phyloP scores from a whole-genome alignment of 2,113 vertebrate genomes.

The Nannobrachium achirus region DNA sequence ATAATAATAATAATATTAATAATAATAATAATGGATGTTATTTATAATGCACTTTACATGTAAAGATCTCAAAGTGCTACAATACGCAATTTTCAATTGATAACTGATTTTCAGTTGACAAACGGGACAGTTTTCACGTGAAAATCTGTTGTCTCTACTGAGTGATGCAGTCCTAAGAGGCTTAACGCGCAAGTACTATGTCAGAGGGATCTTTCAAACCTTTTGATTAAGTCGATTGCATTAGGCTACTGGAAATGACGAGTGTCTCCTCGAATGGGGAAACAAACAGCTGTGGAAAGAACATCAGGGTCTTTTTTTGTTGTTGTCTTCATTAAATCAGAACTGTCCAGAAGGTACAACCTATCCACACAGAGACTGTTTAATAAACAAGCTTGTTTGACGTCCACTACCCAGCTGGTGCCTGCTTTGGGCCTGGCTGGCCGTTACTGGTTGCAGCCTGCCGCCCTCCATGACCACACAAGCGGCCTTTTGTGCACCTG shows the following conservation, averaged over 20 bases:
- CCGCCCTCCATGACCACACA: slow-evolving; percentile 69
- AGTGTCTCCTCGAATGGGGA: slow-evolving; percentile 7
- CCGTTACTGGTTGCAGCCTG: slow-evolving; percentile 67
- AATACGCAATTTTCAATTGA: too few relatives aligned
- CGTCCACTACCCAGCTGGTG: slow-evolving; percentile 54
- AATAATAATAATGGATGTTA: too few relatives aligned
- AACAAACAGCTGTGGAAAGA: slow-evolving; percentile 43
- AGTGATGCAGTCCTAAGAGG: too few relatives aligned
- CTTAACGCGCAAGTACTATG: background rate
- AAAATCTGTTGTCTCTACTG: too few relatives aligned
- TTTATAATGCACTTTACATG: too few relatives aligned
- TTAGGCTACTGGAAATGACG: background rate
- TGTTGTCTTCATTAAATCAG: slow-evolving; percentile 46
- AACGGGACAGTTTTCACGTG: too few relatives aligned
- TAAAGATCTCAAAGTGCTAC: too few relatives aligned
- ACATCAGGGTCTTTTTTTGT: slow-evolving; percentile 54
- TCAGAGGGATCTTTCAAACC: background rate
- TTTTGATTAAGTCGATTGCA: slow-evolving; percentile 1
- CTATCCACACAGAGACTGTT: slow-evolving; percentile 68
- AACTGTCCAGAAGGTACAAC: slow-evolving; percentile 38
- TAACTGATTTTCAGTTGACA: too few relatives aligned
- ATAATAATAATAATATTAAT: too few relatives aligned
- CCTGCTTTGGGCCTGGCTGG: slow-evolving; percentile 63
- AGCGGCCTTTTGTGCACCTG: slow-evolving; percentile 75
- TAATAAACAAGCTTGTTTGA: slow-evolving; percentile 81